These are phyloP conservation scores for Callopanchax toddi DNA, from an alignment of 2,113 vertebrate genomes.

Conservation along the genomic window DNA sequence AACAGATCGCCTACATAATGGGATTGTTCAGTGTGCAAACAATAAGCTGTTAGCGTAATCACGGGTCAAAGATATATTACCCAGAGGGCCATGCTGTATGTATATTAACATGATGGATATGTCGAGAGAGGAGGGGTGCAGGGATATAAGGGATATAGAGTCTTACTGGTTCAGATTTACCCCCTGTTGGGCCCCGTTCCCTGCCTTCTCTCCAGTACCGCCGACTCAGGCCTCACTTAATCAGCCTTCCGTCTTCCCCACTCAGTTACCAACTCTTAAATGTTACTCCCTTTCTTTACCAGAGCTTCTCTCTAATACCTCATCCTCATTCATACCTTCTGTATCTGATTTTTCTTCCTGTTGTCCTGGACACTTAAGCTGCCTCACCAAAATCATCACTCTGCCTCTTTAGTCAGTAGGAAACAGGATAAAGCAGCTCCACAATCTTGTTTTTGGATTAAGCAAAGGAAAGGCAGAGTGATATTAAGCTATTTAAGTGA, in stretches of 20 bases:
- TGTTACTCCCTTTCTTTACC: slow-evolving; percentile 19
- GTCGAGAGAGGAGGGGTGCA: slow-evolving; percentile 61
- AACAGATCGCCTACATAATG: slow-evolving; percentile 80
- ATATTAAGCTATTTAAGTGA: slow-evolving; percentile 22
- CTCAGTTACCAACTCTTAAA: slow-evolving; percentile 24
- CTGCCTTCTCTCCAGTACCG: slow-evolving; percentile 39
- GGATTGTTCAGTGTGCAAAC: slow-evolving; percentile 82
- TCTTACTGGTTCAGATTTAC: slow-evolving; percentile 75
- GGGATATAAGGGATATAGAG: slow-evolving; percentile 56
- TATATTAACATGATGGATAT: slow-evolving; percentile 80
- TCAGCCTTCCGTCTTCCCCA: slow-evolving; percentile 42
- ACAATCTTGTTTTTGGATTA: slow-evolving; percentile 62
- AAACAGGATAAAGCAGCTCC: slow-evolving; percentile 32
- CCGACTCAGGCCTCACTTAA: slow-evolving; percentile 45
- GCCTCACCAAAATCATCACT: slow-evolving; percentile 66
- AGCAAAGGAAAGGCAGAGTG: slow-evolving; percentile 24
- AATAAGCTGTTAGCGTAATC: slow-evolving; percentile 83
- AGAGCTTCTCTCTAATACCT: background rate
- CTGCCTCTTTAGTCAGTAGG: slow-evolving; percentile 51
- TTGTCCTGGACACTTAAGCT: slow-evolving; percentile 69
- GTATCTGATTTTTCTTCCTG: slow-evolving; percentile 47
- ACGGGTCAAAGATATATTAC: slow-evolving; percentile 79
- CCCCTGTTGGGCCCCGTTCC: slow-evolving; percentile 51
- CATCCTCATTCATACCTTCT: slow-evolving; percentile 11
- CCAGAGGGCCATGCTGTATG: slow-evolving; percentile 68